These are phyloP conservation scores for Melolontha melolontha DNA, from an alignment of 2,888 invertebrate genomes.

Conservation along the genomic window DNA sequence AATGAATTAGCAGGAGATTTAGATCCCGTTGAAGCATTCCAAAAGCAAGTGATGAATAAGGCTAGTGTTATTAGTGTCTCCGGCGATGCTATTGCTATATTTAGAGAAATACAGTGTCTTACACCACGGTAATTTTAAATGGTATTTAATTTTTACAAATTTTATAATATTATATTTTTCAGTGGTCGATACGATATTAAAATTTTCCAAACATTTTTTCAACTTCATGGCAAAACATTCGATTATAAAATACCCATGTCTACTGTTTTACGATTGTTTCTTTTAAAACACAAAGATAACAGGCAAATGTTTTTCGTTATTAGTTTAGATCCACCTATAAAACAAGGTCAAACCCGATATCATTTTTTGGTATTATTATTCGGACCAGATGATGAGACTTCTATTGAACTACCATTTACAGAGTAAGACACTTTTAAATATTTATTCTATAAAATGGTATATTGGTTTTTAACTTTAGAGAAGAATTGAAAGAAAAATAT, in stretches of 20 bases:
- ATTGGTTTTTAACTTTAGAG: constrained; percentile 66
- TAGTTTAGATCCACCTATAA: constrained; percentile 98
- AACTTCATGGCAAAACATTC: constrained; percentile 97
- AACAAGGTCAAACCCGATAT: constrained; percentile 98
- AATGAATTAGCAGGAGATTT: constrained; percentile 86
- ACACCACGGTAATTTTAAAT: constrained; percentile 84
- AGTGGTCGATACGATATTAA: constrained; percentile 98
- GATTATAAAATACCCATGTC: constrained; percentile 99
- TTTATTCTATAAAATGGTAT: background rate
- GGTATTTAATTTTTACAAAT: background rate
- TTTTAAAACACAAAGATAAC: constrained; percentile 97
- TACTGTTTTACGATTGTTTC: constrained; percentile 92
- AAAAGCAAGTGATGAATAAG: constrained; percentile 95
- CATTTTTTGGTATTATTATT: constrained; percentile 96
- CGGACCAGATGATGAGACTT: constrained; percentile 93
- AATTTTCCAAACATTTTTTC: constrained; percentile 90
- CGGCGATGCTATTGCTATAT: constrained; percentile 97
- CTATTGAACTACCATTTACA: constrained; percentile 89
- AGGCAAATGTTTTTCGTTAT: constrained; percentile 98
- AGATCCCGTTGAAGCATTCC: constrained; percentile 97
- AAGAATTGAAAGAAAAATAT: constrained; percentile 93
- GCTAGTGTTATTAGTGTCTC: constrained; percentile 98
- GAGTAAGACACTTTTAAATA: too few relatives aligned
- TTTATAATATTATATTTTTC: constrained; percentile 65
- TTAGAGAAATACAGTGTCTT: constrained; percentile 96